A percentile compares a stretch with the other conserved stretches of the same genome.
phyloP scores from a whole-genome alignment of 1,140 invertebrate species.

The Myzus persicae region DNA sequence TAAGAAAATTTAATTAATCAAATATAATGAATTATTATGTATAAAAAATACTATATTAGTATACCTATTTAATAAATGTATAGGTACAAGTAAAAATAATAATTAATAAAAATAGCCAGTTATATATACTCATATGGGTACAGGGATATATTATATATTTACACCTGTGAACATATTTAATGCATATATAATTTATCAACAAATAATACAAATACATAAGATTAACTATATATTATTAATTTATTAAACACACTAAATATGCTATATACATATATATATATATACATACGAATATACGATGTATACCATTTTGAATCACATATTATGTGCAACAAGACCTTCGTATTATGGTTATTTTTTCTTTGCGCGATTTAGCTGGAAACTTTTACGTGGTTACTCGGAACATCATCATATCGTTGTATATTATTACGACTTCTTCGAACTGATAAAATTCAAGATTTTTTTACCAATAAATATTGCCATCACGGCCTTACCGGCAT shows the following conservation, averaged over 20 bases:
- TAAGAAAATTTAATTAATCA: too few relatives aligned
- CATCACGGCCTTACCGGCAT: neutral
- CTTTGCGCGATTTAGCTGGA: neutral
- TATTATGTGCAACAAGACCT: neutral
- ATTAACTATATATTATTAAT: neutral
- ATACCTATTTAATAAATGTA: too few relatives aligned
- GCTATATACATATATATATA: too few relatives aligned
- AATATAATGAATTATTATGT: neutral
- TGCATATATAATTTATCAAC: neutral
- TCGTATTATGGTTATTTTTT: neutral
- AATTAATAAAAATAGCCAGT: too few relatives aligned
- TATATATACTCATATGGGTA: too few relatives aligned
- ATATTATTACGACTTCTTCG: constrained; percentile 17
- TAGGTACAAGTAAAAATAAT: too few relatives aligned
- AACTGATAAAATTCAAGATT: constrained; percentile 39
- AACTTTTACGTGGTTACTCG: constrained; percentile 27
- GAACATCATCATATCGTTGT: neutral
- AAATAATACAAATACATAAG: neutral
- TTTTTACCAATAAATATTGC: neutral
- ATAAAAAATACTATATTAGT: neutral
- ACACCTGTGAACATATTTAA: too few relatives aligned
- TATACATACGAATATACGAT: too few relatives aligned
- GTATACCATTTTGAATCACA: neutral
- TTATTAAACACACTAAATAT: too few relatives aligned
- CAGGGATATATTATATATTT: too few relatives aligned